Evolutionary conservation across 2,888 invertebrate species (phyloP).

Genomic region (Drosophila phalerata): DNA sequence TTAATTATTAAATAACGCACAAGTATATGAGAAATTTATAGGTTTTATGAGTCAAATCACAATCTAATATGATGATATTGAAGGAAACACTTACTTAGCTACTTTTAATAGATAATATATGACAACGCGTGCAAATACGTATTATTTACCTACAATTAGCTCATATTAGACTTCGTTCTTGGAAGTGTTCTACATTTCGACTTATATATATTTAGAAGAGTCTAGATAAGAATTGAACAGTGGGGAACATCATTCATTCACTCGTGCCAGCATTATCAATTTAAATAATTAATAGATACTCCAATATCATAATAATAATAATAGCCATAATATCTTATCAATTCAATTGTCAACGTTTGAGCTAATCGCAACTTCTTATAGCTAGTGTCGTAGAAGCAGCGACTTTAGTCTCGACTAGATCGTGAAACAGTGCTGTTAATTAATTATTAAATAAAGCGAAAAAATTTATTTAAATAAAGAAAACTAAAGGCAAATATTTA

Average conservation of each 20-base stretch:
- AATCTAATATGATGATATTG: slow-evolving; percentile 1
- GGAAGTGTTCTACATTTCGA: not conserved
- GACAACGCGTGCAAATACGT: slow-evolving; percentile 18
- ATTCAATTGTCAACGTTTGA: slow-evolving; percentile 5
- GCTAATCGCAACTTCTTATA: slow-evolving; percentile 27
- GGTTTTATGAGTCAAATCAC: not conserved
- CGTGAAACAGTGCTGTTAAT: slow-evolving; percentile 16
- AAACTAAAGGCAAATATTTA: not conserved
- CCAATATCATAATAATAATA: slow-evolving; percentile 19
- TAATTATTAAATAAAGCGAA: not conserved
- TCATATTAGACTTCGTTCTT: slow-evolving; percentile 6
- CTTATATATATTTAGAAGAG: not conserved
- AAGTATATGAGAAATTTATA: not conserved
- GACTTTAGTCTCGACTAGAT: slow-evolving; percentile 30
- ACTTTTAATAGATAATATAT: not conserved
- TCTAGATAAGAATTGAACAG: slow-evolving; percentile 29
- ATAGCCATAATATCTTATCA: slow-evolving; percentile 41
- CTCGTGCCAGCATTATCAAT: slow-evolving; percentile 19
- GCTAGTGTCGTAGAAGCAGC: not conserved
- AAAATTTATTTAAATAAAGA: not conserved
- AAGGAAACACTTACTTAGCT: slow-evolving; percentile 14
- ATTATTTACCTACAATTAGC: slow-evolving; percentile 17
- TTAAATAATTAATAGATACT: slow-evolving; percentile 20
- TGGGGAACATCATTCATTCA: slow-evolving; percentile 16
- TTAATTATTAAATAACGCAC: not conserved